Percentiles rank a stretch among this genome's conserved stretches.
Evolutionary conservation across 2,797 vertebrate species (phyloP).

Genomic region (Schizopygopsis pylzovi): DNA sequence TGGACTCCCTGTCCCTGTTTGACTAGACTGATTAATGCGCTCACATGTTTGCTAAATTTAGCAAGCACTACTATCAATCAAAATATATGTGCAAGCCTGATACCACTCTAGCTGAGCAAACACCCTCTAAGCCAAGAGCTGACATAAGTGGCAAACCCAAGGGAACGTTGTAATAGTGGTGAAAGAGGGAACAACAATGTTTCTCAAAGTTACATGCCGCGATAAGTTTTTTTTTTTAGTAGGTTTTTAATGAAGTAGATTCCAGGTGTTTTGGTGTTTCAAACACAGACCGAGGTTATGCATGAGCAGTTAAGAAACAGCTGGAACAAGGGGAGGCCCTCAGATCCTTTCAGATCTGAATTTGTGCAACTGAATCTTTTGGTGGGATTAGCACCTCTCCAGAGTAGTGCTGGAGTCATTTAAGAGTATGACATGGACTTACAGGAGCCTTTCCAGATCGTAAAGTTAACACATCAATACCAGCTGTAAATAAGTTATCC

Average conservation of each 20-base stretch:
- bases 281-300: neutral
- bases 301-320: neutral
- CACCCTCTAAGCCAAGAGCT: slow-evolving; percentile 40
- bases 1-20: slow-evolving; percentile 62
- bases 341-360: slow-evolving; percentile 54
- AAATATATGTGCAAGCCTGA: slow-evolving; percentile 67
- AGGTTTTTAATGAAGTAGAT: neutral
- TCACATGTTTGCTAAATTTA: slow-evolving; percentile 79
- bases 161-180: slow-evolving; percentile 47
- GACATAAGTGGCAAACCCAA: slow-evolving; percentile 40
- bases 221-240: neutral
- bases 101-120: slow-evolving; percentile 48
- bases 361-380: slow-evolving; percentile 67
- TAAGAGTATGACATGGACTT: slow-evolving; percentile 63
- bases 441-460: slow-evolving; percentile 68
- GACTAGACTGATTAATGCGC: slow-evolving; percentile 70
- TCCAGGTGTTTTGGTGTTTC: neutral
- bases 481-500: slow-evolving; percentile 22
- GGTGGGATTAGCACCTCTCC: slow-evolving; percentile 68
- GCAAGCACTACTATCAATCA: slow-evolving; percentile 72
- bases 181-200: slow-evolving; percentile 4
- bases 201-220: neutral
- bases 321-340: neutral
- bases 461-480: slow-evolving; percentile 65
- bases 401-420: slow-evolving; percentile 53